These are phyloP conservation scores for Arizona elegans DNA, from an alignment of 2,113 vertebrate genomes.

Conservation along the genomic window DNA sequence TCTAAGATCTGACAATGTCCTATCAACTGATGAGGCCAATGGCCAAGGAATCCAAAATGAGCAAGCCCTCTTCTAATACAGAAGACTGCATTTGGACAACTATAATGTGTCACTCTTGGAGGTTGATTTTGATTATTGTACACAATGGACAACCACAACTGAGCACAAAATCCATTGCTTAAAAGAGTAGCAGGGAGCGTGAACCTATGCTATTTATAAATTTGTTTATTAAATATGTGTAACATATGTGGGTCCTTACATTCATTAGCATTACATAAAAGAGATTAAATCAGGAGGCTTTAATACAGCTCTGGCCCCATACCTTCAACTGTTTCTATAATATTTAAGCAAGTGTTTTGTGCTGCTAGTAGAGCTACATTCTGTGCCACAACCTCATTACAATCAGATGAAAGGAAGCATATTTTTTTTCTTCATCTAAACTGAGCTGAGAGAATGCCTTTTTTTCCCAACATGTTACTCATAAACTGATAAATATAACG, in stretches of 20 bases:
- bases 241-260: background rate
- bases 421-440: background rate
- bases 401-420: background rate
- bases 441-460: background rate
- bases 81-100: background rate
- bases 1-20: background rate
- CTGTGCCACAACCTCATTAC: background rate
- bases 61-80: background rate
- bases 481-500: background rate
- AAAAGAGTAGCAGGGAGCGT: background rate
- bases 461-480: background rate
- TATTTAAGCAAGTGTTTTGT: background rate
- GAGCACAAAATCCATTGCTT: background rate
- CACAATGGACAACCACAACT: background rate
- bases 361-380: background rate
- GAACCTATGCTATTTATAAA: background rate
- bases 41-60: background rate
- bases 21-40: background rate
- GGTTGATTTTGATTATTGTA: background rate
- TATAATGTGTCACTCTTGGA: background rate
- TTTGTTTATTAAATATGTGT: background rate
- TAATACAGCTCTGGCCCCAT: background rate
- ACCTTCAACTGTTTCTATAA: background rate
- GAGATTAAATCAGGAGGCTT: background rate
- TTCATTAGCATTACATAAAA: background rate